Evolutionary conservation across 2,113 vertebrate species (phyloP), one percentile per base, ranked within the genome.

Genomic region (Albula goreensis): DNA sequence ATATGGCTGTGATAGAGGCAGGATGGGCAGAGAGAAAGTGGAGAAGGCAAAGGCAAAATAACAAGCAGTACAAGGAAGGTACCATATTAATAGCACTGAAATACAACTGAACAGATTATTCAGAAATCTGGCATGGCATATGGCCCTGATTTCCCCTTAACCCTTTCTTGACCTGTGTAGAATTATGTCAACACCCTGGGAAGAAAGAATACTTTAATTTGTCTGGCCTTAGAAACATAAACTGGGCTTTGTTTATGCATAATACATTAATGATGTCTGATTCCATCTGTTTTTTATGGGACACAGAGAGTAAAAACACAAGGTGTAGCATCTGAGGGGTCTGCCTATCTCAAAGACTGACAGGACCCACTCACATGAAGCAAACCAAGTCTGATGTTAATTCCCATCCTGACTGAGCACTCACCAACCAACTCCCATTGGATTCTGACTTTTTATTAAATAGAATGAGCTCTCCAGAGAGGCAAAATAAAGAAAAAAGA

Each of bases 131-230:
- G 41, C 25, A 85, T 31, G 51, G 19, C 66, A 83, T 80, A 49
- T 81, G 63, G 81, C 41, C 15, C 19, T 25, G 13, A 74, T 86
- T 85, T 84, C 83, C 78, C 81, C 63, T 85, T 89, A 81, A 84
- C 85, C 82, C 87, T 60, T 70, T 11, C 3, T 52, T 80, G 86
- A 88, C 81, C 86, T 60, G 22, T 12, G 56, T n/a, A 4, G 41
- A 81, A 50, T 81, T 80, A 84, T 49, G 48, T 79, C 78, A 85
- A 41, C 25, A 25, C 15, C 2, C 25, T 11, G 19, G 25, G 80
- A 79, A 66, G 31, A 78, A 50, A 70, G 17, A 87, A 60, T 51
- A 53, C 83, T 83, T 83, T 50, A 78, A 50, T 83, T 50, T 60
- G 13, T 22, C 81, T 51, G 77, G 41, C 70, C 70, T 78, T 8